Evolutionary conservation across 2,888 invertebrate genomes (phyloP), one percentile per base, ranked within the genome.

Genomic region (Andrena praecox): DNA sequence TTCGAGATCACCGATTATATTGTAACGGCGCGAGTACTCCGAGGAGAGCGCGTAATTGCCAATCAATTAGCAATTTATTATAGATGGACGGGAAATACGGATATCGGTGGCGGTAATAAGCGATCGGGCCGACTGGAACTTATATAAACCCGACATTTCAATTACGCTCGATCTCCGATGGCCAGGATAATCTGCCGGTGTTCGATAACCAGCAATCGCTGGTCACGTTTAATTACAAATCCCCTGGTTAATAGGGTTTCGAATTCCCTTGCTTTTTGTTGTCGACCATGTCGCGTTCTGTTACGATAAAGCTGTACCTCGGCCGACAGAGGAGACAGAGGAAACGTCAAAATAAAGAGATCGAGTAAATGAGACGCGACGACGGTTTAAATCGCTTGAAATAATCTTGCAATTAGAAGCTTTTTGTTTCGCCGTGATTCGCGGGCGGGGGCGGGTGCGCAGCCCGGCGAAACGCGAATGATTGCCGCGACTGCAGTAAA

Each of bases 221-320:
- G 48, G 63, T 50, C 75, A 73, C 52, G 76, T 84, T 82, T 83
- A 81, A 86, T 85, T 82, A 85, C 67, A 70, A 84, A 82, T 81
- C 74, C 63, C 66, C 50, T 72, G 35, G 77, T 52, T 72, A 56
- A 68, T 68, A 54, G 35, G 16, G 10, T 24, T 10, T 60, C 31
- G 12, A 50, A 78, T 71, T 77, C 24, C 52, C 59, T 67, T 3
- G 31, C 20, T 67, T 62, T 66, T 35, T 62, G 8, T 77, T 42
- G n/a, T 60, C 20, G n/a, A 20, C 6, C 2, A n/a, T 20, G 33
- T 35, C 7, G 10, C 24, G 5, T 59, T 27, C 3, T 2, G 24
- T 24, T 24, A 24, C 59, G 10, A 12, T 35, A 24, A 27, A 35
- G 54, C 35, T 29, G 59, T 29, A 24, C 29, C 7, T 5, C 10